Evolutionary conservation across 2,888 invertebrate species (phyloP), one percentile per base, ranked within the genome.

Genomic region (Andrena fulva): DNA sequence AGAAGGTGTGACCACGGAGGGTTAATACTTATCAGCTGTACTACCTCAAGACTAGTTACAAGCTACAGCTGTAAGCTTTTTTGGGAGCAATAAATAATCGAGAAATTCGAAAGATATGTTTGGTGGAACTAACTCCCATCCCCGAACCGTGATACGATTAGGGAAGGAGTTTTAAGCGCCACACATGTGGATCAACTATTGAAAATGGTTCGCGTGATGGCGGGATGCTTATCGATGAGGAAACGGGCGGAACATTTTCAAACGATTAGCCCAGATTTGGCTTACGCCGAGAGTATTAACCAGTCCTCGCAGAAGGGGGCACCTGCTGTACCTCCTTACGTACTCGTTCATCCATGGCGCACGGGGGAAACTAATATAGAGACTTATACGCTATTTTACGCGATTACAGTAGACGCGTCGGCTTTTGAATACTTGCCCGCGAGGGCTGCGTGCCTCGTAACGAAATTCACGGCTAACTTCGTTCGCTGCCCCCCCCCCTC

Each of bases 381-480:
- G 85, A 83, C 82, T 89, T 88, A 85, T 83, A 67, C 70, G 74
- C 52, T 87, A 88, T 78, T 88, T 85, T 79, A 80, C 69, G 79
- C 83, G 64, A 77, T 89, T 86, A 84, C 54, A 71, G 81, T 68
- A 84, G 80, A 69, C 81, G 77, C 72, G 68, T 70, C 66, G 66
- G 67, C 27, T 62, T 76, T 84, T 48, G 84, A 54, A 87, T 88
- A 80, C 88, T 88, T 85, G 80, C 60, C 63, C 77, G 90, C 90
- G 87, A 89, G 90, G 89, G 93, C 92, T 93, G 93, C 79, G 86
- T 88, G 86, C 85, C 91, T 92, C 92, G 90, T 93, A 92, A 93
- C 90, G 89, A 90, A 92, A 92, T 92, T 91, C 85, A 84, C 83
- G 82, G 77, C 82, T 80, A 85, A 82, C 79, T 80, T 77, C 75